Conservation (phyloP, 2,797 vertebrate genomes). For the Anguilla marmorata region DNA sequence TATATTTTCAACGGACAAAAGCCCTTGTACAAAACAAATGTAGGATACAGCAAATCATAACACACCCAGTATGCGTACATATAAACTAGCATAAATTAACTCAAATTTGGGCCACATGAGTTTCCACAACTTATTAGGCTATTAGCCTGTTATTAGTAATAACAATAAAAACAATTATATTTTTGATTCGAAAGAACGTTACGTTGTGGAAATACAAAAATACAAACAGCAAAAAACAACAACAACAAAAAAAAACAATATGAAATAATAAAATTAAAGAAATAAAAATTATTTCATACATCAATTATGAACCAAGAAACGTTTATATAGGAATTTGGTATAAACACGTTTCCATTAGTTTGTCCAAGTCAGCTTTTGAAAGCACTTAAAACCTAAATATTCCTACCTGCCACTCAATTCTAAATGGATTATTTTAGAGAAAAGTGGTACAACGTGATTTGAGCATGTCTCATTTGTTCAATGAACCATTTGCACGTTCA, state of each 20-base stretch:
- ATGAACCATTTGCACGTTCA: too few relatives aligned
- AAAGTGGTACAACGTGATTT: neutral
- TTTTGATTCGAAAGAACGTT: neutral
- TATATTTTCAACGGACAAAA: neutral
- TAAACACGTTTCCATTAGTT: neutral
- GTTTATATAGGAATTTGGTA: neutral
- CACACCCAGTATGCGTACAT: neutral
- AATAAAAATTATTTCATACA: neutral
- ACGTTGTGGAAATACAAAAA: neutral
- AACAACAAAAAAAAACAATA: neutral
- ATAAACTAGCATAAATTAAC: neutral
- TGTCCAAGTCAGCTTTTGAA: neutral
- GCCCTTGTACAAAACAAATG: neutral
- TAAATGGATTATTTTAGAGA: neutral
- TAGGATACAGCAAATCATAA: neutral
- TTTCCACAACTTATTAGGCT: neutral
- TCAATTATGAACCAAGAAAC: neutral
- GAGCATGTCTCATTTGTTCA: too few relatives aligned
- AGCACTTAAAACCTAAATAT: neutral
- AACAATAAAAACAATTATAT: neutral
- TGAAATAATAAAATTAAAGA: neutral
- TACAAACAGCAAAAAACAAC: neutral
- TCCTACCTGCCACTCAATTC: neutral
- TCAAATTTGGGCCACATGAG: neutral
- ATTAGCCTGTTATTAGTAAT: too few relatives aligned